Base-by-base conservation (phyloP, 1,140 invertebrate species). In the Physella acuta region DNA sequence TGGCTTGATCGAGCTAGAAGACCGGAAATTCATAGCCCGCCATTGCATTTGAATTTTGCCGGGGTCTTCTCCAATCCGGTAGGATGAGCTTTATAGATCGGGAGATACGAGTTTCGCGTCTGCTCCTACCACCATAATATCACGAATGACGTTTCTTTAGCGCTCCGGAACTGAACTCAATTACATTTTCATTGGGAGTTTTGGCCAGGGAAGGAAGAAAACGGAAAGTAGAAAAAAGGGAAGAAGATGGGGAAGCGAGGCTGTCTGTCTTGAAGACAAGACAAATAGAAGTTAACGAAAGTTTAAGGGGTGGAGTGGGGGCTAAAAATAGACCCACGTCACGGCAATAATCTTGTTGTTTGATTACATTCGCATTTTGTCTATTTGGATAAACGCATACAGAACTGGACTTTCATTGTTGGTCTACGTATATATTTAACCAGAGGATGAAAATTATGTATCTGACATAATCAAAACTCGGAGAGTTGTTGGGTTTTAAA, bases 11-110 rank as follows among this genome's bases (percentile, higher is more conserved):
- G 39, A 37, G 61, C 61, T 36, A 63, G 51, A 63, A 51, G 53
- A 55, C 53, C 53, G 61, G 44, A 63, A 63, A 49, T 28, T 51
- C 61, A 24, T 44, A 24, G 37, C 8, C 61, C 3, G 26, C 61
- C 24, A 63, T 63, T 63, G 37, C 61, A 63, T 63, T 63, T 63
- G 37, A 49, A 49, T 63, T 63, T 63, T n/a, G 37, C 39, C 39
- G n/a, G n/a, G n/a, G n/a, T n/a, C n/a, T n/a, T n/a, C n/a, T n/a
- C n/a, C n/a, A n/a, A n/a, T n/a, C n/a, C n/a, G n/a, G n/a, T n/a
- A n/a, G n/a, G n/a, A n/a, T n/a, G n/a, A n/a, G n/a, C n/a, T 24
- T 55, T 26, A 5, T 8, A 60, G 17, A 30, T 60, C 4, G 24
- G 8, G 28, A 56, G 53, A 56, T 56, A 56, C 8, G 17, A 14